Base-by-base conservation (phyloP, 2,113 vertebrate genomes). In the Daubentonia madagascariensis region DNA sequence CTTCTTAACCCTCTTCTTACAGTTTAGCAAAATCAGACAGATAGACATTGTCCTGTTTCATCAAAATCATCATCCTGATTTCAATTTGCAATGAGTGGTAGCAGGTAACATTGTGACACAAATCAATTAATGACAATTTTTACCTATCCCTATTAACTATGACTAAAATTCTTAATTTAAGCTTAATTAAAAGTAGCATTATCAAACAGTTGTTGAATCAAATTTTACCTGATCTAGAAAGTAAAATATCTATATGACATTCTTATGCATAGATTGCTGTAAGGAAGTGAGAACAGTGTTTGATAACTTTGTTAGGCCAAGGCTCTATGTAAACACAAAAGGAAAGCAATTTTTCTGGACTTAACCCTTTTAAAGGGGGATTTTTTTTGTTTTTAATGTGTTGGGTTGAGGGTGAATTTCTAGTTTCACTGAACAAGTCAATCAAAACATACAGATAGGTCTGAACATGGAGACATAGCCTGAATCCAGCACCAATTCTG, bases 91-190 rank as follows among this genome's bases (percentile, higher is more conserved):
- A 30, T 91, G 52, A 52, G 14, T 68, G 48, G 6, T 70, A 79
- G n/a, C 43, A 63, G 50, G 40, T 57, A 94, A 50, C 35, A 95
- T 48, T 79, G 54, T n/a, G 8, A 50, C 11, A 90, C 23, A 94
- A 70, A 88, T 79, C 63, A 84, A 50, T 50, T 90, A 67, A 75
- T 70, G 23, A 89, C 11, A 61, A 32, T 73, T 87, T 86, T 92
- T 75, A 63, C 37, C 76, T 59, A 75, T 59, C 88, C 8, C 12
- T 18, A 73, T 43, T 80, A 85, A 37, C 52, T 88, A 32, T 87
- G 76, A 96, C 7, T 76, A 91, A 85, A 87, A 84, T 78, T 88
- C 8, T 94, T 95, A 76, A 91, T 76, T 84, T 70, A 85, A 54
- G 28, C 8, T n/a, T 87, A 88, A 70, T 73, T 88, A 89, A 92